These are phyloP conservation scores for Hecatera dysodea DNA, from an alignment of 2,888 invertebrate species.

Conservation along the genomic window DNA sequence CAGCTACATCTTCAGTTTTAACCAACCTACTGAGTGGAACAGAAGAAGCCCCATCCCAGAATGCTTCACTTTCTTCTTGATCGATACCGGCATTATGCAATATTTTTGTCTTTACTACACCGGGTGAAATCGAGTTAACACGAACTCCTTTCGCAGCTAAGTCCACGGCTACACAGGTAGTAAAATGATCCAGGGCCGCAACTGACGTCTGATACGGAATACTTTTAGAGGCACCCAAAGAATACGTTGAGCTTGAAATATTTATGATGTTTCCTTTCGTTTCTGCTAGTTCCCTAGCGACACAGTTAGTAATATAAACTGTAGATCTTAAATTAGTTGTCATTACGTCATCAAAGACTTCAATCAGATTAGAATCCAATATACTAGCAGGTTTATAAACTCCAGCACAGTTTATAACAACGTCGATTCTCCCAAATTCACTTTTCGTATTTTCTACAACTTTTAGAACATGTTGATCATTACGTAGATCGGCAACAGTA, in stretches of 20 bases:
- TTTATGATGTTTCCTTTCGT: constrained; percentile 74
- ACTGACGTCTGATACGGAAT: constrained; percentile 92
- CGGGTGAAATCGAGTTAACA: constrained; percentile 94
- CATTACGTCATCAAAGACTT: constrained; percentile 69
- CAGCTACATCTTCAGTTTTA: constrained; percentile 71
- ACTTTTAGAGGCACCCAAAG: constrained; percentile 32
- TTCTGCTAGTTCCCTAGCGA: constrained; percentile 63
- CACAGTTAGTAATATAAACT: constrained; percentile 68
- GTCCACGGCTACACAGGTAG: constrained; percentile 93
- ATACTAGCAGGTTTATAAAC: constrained; percentile 60
- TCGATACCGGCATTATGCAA: constrained; percentile 54
- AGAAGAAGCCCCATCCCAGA: constrained; percentile 34
- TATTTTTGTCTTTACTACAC: constrained; percentile 89
- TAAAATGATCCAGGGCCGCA: constrained; percentile 94
- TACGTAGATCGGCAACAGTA: constrained; percentile 68
- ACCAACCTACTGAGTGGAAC: constrained; percentile 62
- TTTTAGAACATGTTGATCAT: constrained; percentile 67
- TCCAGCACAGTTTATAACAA: constrained; percentile 75
- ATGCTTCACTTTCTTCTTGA: constrained; percentile 58
- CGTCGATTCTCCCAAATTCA: constrained; percentile 71
- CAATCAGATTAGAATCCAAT: constrained; percentile 65
- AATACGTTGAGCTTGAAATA: constrained; percentile 69
- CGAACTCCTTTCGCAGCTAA: constrained; percentile 90
- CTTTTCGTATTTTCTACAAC: constrained; percentile 67
- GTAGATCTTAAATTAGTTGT: constrained; percentile 72